These are phyloP conservation scores for Drosophila virilis DNA, from an alignment of 1,140 invertebrate genomes.

Conservation along the genomic window DNA sequence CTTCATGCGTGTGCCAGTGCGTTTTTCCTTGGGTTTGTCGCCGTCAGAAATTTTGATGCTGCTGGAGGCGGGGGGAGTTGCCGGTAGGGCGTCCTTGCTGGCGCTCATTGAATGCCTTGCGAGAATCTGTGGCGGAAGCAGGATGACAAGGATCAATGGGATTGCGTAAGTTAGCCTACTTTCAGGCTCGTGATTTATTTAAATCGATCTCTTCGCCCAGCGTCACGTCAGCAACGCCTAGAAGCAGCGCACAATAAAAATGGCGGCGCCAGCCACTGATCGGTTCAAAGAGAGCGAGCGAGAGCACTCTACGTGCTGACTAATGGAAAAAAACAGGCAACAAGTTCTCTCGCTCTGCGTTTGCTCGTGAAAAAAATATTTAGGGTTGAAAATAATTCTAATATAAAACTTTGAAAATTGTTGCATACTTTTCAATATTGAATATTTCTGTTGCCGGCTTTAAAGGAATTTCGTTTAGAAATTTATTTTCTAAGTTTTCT, in stretches of 20 bases:
- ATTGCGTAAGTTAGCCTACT: slow-evolving; percentile 57
- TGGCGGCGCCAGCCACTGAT: slow-evolving; percentile 59
- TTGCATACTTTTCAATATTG: slow-evolving; percentile 78
- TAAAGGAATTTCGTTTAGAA: slow-evolving; percentile 16
- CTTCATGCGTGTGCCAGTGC: slow-evolving; percentile 56
- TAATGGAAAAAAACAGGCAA: slow-evolving; percentile 45
- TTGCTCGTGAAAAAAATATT: slow-evolving; percentile 58
- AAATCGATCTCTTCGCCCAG: slow-evolving; percentile 55
- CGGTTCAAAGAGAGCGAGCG: slow-evolving; percentile 44
- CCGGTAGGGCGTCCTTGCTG: slow-evolving; percentile 35
- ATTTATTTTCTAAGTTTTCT: background rate
- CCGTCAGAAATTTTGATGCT: background rate
- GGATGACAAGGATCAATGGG: slow-evolving; percentile 47
- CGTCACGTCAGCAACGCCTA: slow-evolving; percentile 81
- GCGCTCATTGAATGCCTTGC: slow-evolving; percentile 44
- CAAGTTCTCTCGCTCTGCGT: slow-evolving; percentile 55
- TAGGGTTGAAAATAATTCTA: slow-evolving; percentile 74
- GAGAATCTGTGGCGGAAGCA: slow-evolving; percentile 3
- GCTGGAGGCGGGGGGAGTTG: background rate
- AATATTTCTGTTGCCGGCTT: slow-evolving; percentile 56
- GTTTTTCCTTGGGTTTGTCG: slow-evolving; percentile 43
- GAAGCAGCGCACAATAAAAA: slow-evolving; percentile 70
- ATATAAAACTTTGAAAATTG: slow-evolving; percentile 53
- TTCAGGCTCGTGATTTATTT: slow-evolving; percentile 69
- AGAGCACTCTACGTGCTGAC: slow-evolving; percentile 40